Evolutionary conservation across 2,113 vertebrate species (phyloP), one percentile per base, ranked within the genome.

Genomic region (Oreochromis aureus): DNA sequence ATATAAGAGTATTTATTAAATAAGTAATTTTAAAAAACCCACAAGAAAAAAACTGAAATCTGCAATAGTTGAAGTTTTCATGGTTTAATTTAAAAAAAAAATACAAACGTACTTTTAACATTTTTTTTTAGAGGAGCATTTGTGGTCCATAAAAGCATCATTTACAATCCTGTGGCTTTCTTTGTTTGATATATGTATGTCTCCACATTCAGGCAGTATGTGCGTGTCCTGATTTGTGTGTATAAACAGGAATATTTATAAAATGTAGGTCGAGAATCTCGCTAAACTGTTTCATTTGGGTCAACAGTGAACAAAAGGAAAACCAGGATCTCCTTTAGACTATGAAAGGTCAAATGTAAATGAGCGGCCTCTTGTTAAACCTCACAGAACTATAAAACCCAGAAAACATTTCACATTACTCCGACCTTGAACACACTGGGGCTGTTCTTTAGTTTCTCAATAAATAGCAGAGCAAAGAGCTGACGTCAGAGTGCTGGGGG

Each of bases 261-360:
- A 76, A 7, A 46, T 48, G 1, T 16, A 58, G 36, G 30, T 44
- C 4, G 11, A 59, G 76, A 59, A 22, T 8, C 6, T 76, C 15
- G 2, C 83, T 41, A 81, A 85, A 83, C 22, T 0, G 9, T 79
- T 19, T 55, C 12, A 18, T 78, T 12, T 1, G 2, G 69, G 66
- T 81, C 71, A 59, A 48, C 48, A 81, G 6, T 5, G 34, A 81
- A 61, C 27, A 87, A 18, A 89, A 66, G 22, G 22, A 46, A 79
- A 82, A 48, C 32, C 48, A 46, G 44, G 24, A 32, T 80, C 61
- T 79, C n/a, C 24, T 54, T 58, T 36, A 86, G 19, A 63, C 71
- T 90, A 86, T 85, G 84, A 92, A 93, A 93, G 91, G 92, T 87
- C 87, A 88, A 82, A 91, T 89, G 90, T 81, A 92, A 90, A 94